Conservation (phyloP, 37 sponge, comb jelly and placozoan genomes). For the Theonella swinhoei region DNA sequence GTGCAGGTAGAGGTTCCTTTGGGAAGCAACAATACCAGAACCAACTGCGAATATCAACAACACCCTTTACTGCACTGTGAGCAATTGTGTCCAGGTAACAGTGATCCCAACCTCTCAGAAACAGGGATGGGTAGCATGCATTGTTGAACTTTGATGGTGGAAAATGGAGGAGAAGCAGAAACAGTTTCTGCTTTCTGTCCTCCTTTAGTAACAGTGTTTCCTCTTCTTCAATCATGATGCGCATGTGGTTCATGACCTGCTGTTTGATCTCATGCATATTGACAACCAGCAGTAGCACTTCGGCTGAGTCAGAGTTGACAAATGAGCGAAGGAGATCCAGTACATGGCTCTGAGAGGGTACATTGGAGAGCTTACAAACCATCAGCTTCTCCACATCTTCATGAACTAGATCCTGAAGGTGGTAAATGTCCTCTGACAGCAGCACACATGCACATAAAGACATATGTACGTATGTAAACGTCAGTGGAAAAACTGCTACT, state of each 20-base stretch:
- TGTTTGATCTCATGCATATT: conserved; percentile 66
- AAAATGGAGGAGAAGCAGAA: conserved; percentile 86
- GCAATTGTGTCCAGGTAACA: conserved; percentile 78
- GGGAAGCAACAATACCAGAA: conserved; percentile 55
- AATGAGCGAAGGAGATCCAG: conserved; percentile 48
- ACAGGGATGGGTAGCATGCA: conserved; percentile 84
- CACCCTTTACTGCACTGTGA: conserved; percentile 36
- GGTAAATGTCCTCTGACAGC: too few relatives aligned
- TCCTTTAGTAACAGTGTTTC: conserved; percentile 21
- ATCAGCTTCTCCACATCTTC: conserved; percentile 29
- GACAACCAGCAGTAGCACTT: conserved; percentile 42
- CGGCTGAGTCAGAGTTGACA: conserved; percentile 33
- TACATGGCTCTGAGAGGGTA: conserved; percentile 52
- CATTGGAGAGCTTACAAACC: conserved; percentile 54
- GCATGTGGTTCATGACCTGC: conserved; percentile 74
- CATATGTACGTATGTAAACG: too few relatives aligned
- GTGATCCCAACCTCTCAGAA: conserved; percentile 92
- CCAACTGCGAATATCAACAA: conserved; percentile 61
- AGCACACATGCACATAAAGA: too few relatives aligned
- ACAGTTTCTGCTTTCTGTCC: conserved; percentile 35
- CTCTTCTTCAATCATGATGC: conserved; percentile 84
- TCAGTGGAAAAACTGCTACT: too few relatives aligned
- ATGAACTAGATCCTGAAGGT: conserved; percentile 26
- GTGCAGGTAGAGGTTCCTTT: neutral
- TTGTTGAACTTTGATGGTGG: conserved; percentile 70